A percentile compares a stretch with the other conserved stretches of the same genome.
These are phyloP conservation scores for Falco punctatus DNA, from an alignment of 2,113 vertebrate genomes.

Conservation along the genomic window DNA sequence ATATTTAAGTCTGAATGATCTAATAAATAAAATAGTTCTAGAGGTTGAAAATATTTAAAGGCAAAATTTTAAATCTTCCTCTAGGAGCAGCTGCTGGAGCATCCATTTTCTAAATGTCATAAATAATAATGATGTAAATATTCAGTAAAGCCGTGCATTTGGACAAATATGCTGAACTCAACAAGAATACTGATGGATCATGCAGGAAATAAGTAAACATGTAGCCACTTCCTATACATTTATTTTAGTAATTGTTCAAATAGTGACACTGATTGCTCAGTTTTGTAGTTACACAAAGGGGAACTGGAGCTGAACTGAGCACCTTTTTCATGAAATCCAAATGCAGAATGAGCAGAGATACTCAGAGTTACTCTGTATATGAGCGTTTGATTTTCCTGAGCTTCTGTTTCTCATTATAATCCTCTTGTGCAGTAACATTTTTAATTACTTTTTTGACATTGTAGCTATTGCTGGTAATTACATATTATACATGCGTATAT, in stretches of 20 bases:
- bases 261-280: constrained; percentile 11
- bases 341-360: background rate
- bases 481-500: background rate
- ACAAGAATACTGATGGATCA: background rate
- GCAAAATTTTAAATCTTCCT: background rate
- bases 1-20: background rate
- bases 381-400: background rate
- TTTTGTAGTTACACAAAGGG: background rate
- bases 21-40: background rate
- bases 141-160: background rate
- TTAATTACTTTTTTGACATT: background rate
- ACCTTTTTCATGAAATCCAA: background rate
- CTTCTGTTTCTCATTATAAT: background rate
- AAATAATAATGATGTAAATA: background rate
- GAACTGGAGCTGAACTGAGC: background rate
- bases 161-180: constrained; percentile 11
- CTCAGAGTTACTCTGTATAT: background rate
- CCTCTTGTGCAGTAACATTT: background rate
- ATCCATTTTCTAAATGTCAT: background rate
- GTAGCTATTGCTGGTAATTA: background rate
- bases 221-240: background rate
- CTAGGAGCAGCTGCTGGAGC: background rate
- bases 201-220: constrained; percentile 34
- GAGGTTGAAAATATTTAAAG: background rate
- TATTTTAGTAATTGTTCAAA: constrained; percentile 35